Conservation (phyloP, 2,888 invertebrate species). For the Oxytorus armatus region DNA sequence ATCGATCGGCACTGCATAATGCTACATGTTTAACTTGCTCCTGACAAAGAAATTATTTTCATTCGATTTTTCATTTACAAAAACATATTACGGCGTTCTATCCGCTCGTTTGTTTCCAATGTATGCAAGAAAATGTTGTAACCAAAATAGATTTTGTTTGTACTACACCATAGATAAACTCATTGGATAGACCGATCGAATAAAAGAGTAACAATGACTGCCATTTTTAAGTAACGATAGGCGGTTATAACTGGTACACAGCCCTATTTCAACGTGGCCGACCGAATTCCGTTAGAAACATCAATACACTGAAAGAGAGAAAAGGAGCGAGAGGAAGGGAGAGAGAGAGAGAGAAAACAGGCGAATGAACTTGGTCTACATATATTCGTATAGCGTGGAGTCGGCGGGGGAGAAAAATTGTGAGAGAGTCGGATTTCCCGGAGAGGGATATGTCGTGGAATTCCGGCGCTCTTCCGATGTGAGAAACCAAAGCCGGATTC, state of each 20-base stretch:
- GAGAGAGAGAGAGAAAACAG: slow-evolving; percentile 1
- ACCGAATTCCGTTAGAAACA: slow-evolving; percentile 27
- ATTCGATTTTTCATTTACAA: no score
- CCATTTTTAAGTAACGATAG: not conserved
- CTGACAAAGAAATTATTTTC: no score
- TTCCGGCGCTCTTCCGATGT: slow-evolving; percentile 57
- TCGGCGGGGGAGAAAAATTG: slow-evolving; percentile 4
- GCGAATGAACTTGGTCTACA: slow-evolving; percentile 19
- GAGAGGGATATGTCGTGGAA: slow-evolving; percentile 58
- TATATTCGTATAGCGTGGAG: not conserved
- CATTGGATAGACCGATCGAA: not conserved
- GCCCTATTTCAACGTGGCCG: slow-evolving; percentile 15
- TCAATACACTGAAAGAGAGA: slow-evolving; percentile 42
- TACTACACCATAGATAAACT: not conserved
- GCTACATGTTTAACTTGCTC: no score
- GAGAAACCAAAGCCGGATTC: slow-evolving; percentile 63
- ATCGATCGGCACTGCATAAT: no score
- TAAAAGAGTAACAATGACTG: not conserved
- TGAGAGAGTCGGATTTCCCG: slow-evolving; percentile 30
- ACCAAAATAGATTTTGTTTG: no score
- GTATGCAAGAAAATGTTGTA: no score
- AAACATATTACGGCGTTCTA: no score
- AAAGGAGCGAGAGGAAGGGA: not conserved
- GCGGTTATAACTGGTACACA: not conserved
- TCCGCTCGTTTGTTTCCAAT: no score